Percentiles rank a stretch among this genome's conserved stretches.
Evolutionary conservation across 2,113 vertebrate species (phyloP).

Genomic region (Brachionichthys hirsutus): DNA sequence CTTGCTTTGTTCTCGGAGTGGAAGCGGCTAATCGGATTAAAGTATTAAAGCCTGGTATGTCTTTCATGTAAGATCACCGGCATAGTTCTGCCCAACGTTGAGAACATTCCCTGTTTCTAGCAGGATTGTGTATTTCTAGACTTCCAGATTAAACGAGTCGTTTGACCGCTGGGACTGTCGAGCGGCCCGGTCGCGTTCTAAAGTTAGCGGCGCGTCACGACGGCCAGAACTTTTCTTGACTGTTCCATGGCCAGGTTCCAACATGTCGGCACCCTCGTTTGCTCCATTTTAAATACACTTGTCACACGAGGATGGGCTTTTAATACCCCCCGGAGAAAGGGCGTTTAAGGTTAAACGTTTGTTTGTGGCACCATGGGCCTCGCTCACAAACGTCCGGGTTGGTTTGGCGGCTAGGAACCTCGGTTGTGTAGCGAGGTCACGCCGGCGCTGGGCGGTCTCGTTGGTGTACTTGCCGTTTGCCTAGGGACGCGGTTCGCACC

Average conservation of each 20-base stretch:
- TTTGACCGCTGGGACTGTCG: too few species aligned
- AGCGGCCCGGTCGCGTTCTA: slow-evolving; percentile 14
- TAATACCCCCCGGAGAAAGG: not conserved
- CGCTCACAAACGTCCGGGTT: too few species aligned
- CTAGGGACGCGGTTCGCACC: too few species aligned
- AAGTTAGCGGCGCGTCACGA: slow-evolving; percentile 41
- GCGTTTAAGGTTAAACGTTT: too few species aligned
- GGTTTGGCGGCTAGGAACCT: too few species aligned
- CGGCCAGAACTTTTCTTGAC: slow-evolving; percentile 12
- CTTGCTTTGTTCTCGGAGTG: slow-evolving; percentile 19
- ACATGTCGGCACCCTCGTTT: slow-evolving; percentile 1
- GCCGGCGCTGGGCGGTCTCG: too few species aligned
- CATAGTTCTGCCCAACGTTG: slow-evolving; percentile 4
- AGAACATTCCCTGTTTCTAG: too few species aligned
- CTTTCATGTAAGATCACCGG: slow-evolving; percentile 64
- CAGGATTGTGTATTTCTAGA: too few species aligned
- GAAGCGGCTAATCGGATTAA: slow-evolving; percentile 66
- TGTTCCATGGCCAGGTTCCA: not conserved
- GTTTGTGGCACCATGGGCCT: too few species aligned
- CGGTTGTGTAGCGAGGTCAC: too few species aligned
- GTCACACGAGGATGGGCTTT: not conserved
- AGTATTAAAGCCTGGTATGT: slow-evolving; percentile 57
- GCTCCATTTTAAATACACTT: not conserved
- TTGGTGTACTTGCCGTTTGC: too few species aligned
- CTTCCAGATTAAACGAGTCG: too few species aligned